Base-by-base conservation (phyloP, 1,140 invertebrate genomes). In the Papilio dardanus region DNA sequence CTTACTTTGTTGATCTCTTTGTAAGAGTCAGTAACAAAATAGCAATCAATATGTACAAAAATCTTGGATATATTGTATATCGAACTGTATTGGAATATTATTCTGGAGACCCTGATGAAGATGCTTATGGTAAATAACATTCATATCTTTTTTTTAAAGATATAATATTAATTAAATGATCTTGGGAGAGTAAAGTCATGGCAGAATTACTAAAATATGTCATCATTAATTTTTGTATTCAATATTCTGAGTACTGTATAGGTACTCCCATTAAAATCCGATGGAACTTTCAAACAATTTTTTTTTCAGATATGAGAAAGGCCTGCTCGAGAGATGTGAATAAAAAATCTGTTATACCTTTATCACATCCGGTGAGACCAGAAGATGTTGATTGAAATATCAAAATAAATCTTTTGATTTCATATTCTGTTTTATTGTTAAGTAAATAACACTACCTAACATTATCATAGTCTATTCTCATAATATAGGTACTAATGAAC, bases 1-100 rank as follows among this genome's bases (percentile, higher is more conserved):
- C 98, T 37, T 99, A 98, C 91, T 99, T 99, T 94, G 99, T 99
- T n/a, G 99, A 99, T 93, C 94, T 99, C 14, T 99, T 99, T 96
- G 99, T 99, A 7, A 95, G 99, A 84, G 98, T 99, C 0, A 99
- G 98, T 83, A 99, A 99, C 90, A 96, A 97, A 91, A 97, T 99
- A 30, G 99, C 99, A 2, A 99, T 99, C 46, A 97, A 98, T 83
- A 99, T 99, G 98, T 99, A 99, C 89, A 97, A 97, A 81, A 97
- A 97, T 90, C 93, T 99, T 50, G 99, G 98, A n/a, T 99, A 99
- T 89, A 98, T 98, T 79, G 97, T 99, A 1, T 99, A 99, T 91
- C 94, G 99, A 77, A 97, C 97, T 58, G 98, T 99, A 67, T 93
- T 99, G 68, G 98, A 99, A 94, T 99, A 99, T 94, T 99, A 99